These are phyloP conservation scores for Heteromurus nitidus DNA, from an alignment of 2,888 invertebrate genomes.

Conservation along the genomic window DNA sequence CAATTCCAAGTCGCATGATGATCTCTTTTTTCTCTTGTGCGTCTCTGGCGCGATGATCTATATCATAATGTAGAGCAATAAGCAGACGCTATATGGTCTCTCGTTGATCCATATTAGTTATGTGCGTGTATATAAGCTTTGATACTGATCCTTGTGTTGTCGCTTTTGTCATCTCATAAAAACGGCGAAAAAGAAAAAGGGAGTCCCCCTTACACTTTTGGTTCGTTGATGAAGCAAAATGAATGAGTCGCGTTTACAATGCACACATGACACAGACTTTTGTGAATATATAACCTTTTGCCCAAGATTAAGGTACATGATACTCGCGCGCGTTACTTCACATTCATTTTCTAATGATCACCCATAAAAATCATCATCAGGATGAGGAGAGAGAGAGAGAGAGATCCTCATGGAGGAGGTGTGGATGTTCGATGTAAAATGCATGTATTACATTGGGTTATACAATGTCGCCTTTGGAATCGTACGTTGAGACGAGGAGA, in stretches of 20 bases:
- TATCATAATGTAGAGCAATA: conserved; percentile 28
- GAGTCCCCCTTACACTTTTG: conserved; percentile 1
- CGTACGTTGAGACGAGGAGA: neutral
- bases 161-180: conserved; percentile 30
- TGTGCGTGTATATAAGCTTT: neutral
- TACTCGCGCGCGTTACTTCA: neutral
- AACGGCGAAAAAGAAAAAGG: conserved; percentile 17
- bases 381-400: too few species aligned
- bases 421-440: conserved; percentile 10
- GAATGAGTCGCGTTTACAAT: conserved; percentile 16
- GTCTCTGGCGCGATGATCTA: conserved; percentile 20
- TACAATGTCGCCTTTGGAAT: neutral
- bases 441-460: neutral
- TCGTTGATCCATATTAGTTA: too few species aligned
- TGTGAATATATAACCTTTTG: conserved; percentile 3
- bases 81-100: neutral
- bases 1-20: conserved; percentile 10
- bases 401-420: conserved; percentile 44
- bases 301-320: neutral
- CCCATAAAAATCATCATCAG: conserved; percentile 48
- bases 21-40: conserved; percentile 28
- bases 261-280: neutral
- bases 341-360: conserved; percentile 21
- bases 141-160: conserved; percentile 27
- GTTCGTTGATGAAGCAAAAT: conserved; percentile 13